Conservation (phyloP, 2,888 invertebrate species). For the Microplitis manilae region DNA sequence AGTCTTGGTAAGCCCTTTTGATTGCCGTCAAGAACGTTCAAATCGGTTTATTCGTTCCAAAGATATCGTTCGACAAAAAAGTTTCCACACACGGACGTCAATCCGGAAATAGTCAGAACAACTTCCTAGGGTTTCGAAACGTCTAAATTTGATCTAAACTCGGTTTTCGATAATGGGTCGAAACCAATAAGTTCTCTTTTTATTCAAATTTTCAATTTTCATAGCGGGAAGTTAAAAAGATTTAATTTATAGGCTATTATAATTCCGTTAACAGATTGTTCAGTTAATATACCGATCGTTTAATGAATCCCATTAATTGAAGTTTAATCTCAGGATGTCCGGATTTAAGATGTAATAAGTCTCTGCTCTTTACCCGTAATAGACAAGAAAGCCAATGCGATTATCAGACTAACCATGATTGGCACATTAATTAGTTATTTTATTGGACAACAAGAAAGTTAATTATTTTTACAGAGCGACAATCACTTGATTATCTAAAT, state of each 20-base stretch:
- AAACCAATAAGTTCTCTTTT: too few species aligned
- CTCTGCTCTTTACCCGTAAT: slow-evolving; percentile 29
- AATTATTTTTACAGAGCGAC: not conserved
- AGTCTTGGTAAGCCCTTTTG: too few species aligned
- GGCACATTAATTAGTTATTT: slow-evolving; percentile 57
- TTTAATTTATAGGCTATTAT: not conserved
- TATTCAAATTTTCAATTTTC: too few species aligned
- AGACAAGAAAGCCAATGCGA: slow-evolving; percentile 50
- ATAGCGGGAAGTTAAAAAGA: too few species aligned
- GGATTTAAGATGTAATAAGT: slow-evolving; percentile 45
- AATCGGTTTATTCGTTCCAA: too few species aligned
- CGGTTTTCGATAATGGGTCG: too few species aligned
- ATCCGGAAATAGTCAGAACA: too few species aligned
- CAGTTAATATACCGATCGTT: not conserved
- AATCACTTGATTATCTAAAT: not conserved
- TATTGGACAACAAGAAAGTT: slow-evolving; percentile 48
- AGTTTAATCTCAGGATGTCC: not conserved
- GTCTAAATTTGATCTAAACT: too few species aligned
- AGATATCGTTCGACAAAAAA: too few species aligned
- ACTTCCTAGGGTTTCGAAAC: too few species aligned
- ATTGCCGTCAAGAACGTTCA: too few species aligned
- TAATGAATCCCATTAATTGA: not conserved
- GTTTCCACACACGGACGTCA: too few species aligned
- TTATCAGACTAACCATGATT: slow-evolving; percentile 53
- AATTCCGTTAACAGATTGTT: not conserved